These are phyloP conservation scores for Leuciscus waleckii DNA, from an alignment of 2,797 vertebrate genomes.

Conservation along the genomic window DNA sequence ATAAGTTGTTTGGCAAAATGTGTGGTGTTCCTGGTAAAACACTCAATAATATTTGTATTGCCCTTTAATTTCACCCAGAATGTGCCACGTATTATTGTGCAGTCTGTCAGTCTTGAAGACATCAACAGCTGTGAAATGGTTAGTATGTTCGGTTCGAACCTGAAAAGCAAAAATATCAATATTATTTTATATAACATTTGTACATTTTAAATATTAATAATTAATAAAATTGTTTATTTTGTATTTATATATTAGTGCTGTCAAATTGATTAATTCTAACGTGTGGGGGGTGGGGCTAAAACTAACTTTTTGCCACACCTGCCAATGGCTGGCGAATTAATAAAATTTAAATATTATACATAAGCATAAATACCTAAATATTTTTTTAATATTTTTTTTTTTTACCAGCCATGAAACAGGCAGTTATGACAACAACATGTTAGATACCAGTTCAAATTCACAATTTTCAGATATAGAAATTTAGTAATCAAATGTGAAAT, in stretches of 20 bases:
- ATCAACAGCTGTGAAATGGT: constrained; percentile 41
- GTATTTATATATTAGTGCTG: neutral
- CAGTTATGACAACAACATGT: no score
- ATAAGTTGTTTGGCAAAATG: neutral
- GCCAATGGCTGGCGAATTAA: no score
- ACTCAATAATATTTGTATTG: neutral
- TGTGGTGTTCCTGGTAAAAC: neutral
- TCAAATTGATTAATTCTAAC: neutral
- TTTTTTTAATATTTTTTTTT: no score
- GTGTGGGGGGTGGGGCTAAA: no score
- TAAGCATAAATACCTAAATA: no score
- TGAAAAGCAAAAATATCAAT: neutral
- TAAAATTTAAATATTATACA: no score
- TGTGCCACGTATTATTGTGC: constrained; percentile 74
- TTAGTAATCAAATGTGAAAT: no score
- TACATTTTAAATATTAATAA: neutral
- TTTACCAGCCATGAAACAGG: no score
- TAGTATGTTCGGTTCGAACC: neutral
- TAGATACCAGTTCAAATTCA: no score
- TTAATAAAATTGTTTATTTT: no score
- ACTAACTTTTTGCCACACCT: no score
- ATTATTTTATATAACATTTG: neutral
- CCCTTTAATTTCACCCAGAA: constrained; percentile 62
- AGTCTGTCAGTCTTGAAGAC: constrained; percentile 55
- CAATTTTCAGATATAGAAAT: no score